Evolutionary conservation across 2,113 vertebrate genomes (phyloP).

Genomic region (Phalacrocorax carbo): DNA sequence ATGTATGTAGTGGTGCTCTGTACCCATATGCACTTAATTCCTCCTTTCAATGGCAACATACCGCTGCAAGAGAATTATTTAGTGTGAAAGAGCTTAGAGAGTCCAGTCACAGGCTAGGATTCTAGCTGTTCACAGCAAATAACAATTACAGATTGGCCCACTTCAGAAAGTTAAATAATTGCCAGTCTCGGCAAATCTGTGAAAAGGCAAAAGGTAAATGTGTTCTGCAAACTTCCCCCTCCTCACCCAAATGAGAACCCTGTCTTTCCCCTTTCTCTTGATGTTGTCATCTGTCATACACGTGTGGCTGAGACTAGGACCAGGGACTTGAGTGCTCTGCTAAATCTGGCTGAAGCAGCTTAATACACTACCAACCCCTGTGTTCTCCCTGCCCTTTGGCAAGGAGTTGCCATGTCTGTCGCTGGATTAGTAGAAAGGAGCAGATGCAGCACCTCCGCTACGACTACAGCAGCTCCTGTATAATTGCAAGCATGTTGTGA

Average conservation of each 20-base stretch:
- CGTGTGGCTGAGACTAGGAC: rapidly evolving
- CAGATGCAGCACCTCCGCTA: neutral
- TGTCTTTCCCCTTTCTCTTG: neutral
- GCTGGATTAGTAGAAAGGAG: neutral
- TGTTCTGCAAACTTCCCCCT: rapidly evolving
- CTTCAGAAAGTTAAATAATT: neutral
- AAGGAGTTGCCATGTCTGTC: neutral
- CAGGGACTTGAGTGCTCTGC: neutral
- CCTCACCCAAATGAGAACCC: rapidly evolving
- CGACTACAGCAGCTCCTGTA: neutral
- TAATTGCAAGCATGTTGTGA: neutral
- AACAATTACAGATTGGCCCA: neutral
- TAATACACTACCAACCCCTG: too few relatives aligned
- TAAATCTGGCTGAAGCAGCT: neutral
- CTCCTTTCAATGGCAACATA: neutral
- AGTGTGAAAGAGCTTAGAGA: neutral
- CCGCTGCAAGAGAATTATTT: neutral
- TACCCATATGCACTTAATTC: rapidly evolving
- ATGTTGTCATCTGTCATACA: neutral
- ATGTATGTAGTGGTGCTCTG: neutral
- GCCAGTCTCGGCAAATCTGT: neutral
- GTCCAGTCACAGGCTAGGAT: neutral
- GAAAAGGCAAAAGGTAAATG: neutral
- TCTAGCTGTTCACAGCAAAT: neutral
- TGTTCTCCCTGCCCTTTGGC: neutral